phyloP scores from a whole-genome alignment of 1,140 invertebrate species.

The Brachystomella parvula region DNA sequence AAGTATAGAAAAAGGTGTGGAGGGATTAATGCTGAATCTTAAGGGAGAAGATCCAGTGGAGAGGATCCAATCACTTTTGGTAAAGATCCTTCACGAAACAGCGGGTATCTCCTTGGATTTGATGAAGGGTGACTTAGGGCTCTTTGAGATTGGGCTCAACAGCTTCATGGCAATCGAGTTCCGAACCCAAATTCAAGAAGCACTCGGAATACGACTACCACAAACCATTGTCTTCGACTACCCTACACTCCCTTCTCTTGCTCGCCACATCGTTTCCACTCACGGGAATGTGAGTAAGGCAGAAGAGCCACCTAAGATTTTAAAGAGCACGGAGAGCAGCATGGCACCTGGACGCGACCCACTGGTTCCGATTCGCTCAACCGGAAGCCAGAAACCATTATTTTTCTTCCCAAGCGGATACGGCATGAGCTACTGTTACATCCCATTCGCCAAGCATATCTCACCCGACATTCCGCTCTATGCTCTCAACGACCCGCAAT shows the following conservation, averaged over 20 bases:
- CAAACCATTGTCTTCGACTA: not conserved
- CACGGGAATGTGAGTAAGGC: no score
- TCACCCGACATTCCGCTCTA: not conserved
- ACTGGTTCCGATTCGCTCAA: not conserved
- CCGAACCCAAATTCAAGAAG: not conserved
- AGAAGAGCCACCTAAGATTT: no score
- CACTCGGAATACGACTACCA: not conserved
- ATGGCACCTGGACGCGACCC: no score
- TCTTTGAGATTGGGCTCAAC: not conserved
- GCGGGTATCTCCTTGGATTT: no score
- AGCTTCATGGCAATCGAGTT: not conserved
- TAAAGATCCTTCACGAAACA: no score
- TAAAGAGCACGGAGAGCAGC: no score
- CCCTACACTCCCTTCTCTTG: not conserved
- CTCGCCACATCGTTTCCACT: no score
- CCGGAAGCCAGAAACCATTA: not conserved
- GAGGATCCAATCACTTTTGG: no score
- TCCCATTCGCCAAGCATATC: not conserved
- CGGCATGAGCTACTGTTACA: not conserved
- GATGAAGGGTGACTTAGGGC: not conserved
- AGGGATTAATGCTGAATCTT: no score
- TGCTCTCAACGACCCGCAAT: not conserved
- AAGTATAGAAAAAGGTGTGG: no score
- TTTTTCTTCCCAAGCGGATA: not conserved
- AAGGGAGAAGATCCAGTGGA: no score